Evolutionary conservation across 2,797 vertebrate genomes (phyloP).

Genomic region (Heterohyrax brucei): DNA sequence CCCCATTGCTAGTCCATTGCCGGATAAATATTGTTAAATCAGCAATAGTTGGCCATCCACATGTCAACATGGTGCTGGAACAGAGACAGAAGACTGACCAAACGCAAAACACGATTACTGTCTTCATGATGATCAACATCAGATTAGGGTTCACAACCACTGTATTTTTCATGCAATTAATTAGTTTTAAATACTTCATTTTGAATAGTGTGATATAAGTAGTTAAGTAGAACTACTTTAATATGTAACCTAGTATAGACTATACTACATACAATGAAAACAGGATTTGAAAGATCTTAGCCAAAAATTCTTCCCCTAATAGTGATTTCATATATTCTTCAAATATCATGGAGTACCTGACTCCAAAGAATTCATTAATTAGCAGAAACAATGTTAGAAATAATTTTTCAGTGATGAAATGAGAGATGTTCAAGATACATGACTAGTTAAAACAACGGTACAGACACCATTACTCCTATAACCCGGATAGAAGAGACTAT

Average conservation of each 20-base stretch:
- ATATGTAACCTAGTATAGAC: background rate
- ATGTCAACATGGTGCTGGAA: background rate
- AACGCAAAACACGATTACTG: background rate
- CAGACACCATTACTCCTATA: background rate
- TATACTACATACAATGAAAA: background rate
- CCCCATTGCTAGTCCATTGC: background rate
- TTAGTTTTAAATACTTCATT: conserved; percentile 60
- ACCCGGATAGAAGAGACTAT: background rate
- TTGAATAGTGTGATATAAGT: conserved; percentile 37
- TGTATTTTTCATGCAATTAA: background rate
- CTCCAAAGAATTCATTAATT: background rate
- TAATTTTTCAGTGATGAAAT: conserved; percentile 1
- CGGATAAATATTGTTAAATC: background rate
- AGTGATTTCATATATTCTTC: background rate
- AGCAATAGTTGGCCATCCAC: background rate
- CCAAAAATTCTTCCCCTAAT: conserved; percentile 13
- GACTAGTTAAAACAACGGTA: background rate
- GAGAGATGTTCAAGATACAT: background rate
- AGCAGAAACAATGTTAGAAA: background rate
- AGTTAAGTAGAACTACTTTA: background rate
- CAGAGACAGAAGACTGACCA: background rate
- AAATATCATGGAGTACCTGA: background rate
- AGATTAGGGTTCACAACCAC: background rate
- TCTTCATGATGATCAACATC: conserved; percentile 1
- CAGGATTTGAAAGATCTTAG: conserved; percentile 22